Conservation (phyloP, 2,797 vertebrate genomes). For the Melanotaenia nigrans region DNA sequence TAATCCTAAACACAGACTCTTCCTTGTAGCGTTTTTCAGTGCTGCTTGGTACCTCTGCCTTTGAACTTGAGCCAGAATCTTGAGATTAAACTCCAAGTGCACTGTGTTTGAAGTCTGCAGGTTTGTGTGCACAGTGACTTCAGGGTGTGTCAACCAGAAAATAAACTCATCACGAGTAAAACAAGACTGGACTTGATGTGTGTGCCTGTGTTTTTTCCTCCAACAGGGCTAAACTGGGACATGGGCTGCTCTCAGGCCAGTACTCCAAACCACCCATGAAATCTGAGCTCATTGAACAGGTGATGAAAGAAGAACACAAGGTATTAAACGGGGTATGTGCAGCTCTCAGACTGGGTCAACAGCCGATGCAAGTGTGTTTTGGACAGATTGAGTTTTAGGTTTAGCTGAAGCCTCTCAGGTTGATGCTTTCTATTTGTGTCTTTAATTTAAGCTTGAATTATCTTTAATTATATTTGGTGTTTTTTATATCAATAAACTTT, state of each 20-base stretch:
- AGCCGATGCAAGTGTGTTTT: slow-evolving; percentile 51
- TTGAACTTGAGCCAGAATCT: not conserved
- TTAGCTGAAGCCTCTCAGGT: not conserved
- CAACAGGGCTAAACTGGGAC: slow-evolving; percentile 94
- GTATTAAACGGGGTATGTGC: slow-evolving; percentile 88
- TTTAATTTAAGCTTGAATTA: not conserved
- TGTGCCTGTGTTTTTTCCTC: slow-evolving; percentile 58
- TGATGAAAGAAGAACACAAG: slow-evolving; percentile 99
- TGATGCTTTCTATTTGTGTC: not conserved
- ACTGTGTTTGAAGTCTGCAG: not conserved
- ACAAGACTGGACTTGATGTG: slow-evolving; percentile 19
- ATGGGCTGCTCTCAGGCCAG: slow-evolving; percentile 96
- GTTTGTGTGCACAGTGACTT: not conserved
- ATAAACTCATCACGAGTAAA: not conserved
- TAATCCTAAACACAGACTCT: not conserved
- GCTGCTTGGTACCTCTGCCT: not conserved
- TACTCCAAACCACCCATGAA: slow-evolving; percentile 97
- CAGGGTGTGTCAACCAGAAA: not conserved
- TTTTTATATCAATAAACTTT: not conserved
- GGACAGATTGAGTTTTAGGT: slow-evolving; percentile 11
- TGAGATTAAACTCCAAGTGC: not conserved
- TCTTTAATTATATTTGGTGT: not conserved
- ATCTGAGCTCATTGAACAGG: slow-evolving; percentile 99
- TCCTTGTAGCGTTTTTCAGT: not conserved
- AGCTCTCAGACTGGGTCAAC: slow-evolving; percentile 67